Conservation (phyloP, 2,888 invertebrate genomes). For the Perithous albicinctus region DNA sequence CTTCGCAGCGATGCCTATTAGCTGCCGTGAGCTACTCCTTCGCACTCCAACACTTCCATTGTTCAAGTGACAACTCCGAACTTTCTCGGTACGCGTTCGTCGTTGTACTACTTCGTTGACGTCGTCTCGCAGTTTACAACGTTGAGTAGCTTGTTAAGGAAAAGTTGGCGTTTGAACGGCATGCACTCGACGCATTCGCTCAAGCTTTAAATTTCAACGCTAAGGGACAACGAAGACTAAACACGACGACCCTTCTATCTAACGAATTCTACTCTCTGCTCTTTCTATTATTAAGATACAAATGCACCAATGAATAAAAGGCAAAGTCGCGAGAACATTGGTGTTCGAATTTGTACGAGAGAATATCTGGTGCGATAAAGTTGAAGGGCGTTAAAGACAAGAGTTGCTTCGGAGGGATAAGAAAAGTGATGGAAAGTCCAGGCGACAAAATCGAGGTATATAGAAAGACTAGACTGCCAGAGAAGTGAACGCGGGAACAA, state of each 20-base stretch:
- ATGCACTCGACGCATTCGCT: neutral
- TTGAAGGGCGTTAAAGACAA: slow-evolving; percentile 7
- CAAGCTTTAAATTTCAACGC: slow-evolving; percentile 27
- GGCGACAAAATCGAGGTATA: slow-evolving; percentile 36
- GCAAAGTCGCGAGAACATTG: slow-evolving; percentile 16
- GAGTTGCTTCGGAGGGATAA: slow-evolving; percentile 5
- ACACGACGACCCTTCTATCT: neutral
- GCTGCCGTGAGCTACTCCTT: slow-evolving; percentile 12
- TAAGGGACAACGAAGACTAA: slow-evolving; percentile 6
- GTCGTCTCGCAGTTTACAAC: slow-evolving; percentile 37
- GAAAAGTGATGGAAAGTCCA: slow-evolving; percentile 26
- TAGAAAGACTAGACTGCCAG: slow-evolving; percentile 39
- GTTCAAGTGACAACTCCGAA: slow-evolving; percentile 38
- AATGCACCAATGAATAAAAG: slow-evolving; percentile 14
- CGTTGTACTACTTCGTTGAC: slow-evolving; percentile 10
- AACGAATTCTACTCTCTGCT: neutral
- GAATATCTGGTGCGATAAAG: slow-evolving; percentile 7
- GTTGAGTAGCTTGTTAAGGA: slow-evolving; percentile 25
- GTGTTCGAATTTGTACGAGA: neutral
- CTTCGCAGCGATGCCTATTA: slow-evolving; percentile 8
- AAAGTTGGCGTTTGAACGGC: slow-evolving; percentile 30
- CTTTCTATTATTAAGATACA: neutral
- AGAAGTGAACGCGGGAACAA: slow-evolving; percentile 29
- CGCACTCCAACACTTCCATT: slow-evolving; percentile 31
- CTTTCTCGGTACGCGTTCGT: slow-evolving; percentile 31